Evolutionary conservation across 2,888 invertebrate genomes (phyloP).

Genomic region (Ischnura elegans): DNA sequence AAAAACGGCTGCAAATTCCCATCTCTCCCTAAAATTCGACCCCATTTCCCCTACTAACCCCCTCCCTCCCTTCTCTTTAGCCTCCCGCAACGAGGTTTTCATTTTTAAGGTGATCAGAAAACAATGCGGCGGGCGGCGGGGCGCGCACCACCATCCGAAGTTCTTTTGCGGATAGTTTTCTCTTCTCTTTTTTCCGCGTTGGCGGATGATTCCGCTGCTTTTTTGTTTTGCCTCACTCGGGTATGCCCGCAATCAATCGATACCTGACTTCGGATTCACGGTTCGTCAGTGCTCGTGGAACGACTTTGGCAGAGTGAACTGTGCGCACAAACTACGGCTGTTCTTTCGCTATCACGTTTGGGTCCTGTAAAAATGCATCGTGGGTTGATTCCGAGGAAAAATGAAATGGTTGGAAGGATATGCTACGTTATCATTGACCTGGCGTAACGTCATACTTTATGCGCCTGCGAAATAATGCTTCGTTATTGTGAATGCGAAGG

Average conservation of each 20-base stretch:
- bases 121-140: neutral
- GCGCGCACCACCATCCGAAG: no score
- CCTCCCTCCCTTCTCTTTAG: neutral
- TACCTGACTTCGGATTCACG: neutral
- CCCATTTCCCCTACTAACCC: neutral
- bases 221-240: neutral
- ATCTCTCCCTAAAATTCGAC: neutral
- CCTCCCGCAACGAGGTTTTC: neutral
- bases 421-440: no score
- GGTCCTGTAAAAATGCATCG: neutral
- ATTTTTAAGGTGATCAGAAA: neutral
- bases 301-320: no score
- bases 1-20: neutral
- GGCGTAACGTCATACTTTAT: no score
- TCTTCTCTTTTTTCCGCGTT: neutral
- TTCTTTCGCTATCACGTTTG: no score
- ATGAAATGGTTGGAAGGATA: neutral
- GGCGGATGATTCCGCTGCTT: neutral
- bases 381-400: neutral
- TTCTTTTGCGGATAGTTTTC: neutral
- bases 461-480: no score
- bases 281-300: neutral
- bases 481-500: no score
- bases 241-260: neutral
- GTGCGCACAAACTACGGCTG: no score